Conservation (phyloP, 2,113 vertebrate species). For the Phyllostomus hastatus region DNA sequence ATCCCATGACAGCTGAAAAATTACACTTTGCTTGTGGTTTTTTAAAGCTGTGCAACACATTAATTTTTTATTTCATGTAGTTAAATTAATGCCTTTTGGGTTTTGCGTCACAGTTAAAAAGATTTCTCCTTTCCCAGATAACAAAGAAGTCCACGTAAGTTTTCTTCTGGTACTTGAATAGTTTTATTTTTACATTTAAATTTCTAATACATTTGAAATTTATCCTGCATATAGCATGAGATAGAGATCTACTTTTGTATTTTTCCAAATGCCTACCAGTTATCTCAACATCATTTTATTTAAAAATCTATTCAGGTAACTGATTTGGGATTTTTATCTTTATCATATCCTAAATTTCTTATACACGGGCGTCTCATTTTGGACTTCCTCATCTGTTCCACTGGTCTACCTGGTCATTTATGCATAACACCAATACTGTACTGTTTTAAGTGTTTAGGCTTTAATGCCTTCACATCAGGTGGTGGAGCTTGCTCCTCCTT, state of each 20-base stretch:
- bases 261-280: not conserved
- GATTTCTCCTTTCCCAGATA: not conserved
- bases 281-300: not conserved
- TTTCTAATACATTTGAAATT: slow-evolving; percentile 4
- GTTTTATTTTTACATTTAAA: slow-evolving; percentile 13
- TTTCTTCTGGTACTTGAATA: not conserved
- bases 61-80: not conserved
- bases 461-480: not conserved
- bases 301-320: not conserved
- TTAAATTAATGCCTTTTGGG: not conserved
- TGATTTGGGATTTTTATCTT: not conserved
- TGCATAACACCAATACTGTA: not conserved
- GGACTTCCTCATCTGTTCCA: not conserved
- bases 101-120: not conserved
- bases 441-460: not conserved
- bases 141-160: not conserved
- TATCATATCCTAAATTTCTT: not conserved
- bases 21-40: not conserved
- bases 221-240: not conserved
- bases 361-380: not conserved
- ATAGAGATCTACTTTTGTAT: not conserved
- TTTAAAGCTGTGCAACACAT: not conserved
- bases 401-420: not conserved
- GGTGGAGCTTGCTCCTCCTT: too few relatives aligned
- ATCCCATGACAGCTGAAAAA: slow-evolving; percentile 3